Evolutionary conservation across 2,113 vertebrate species (phyloP), one percentile per base, ranked within the genome.

Genomic region (Strix aluco): DNA sequence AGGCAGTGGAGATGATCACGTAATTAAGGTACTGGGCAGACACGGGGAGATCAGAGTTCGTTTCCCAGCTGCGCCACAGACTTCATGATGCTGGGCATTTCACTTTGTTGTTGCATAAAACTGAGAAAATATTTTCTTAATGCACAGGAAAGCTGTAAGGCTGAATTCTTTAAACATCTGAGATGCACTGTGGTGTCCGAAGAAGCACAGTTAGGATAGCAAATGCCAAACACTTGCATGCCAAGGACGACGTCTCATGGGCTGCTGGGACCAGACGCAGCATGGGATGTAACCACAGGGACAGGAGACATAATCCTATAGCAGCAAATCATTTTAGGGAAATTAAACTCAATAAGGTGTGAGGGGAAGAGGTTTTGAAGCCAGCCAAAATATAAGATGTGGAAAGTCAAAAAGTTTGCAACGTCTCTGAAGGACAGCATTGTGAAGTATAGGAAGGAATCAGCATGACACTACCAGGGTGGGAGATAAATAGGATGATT

Each of bases 11-110:
- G 91, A 78, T 36, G 85, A 96, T 91, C 84, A 67, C 2, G 1
- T 83, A 89, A 90, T 81, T 88, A 78, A 91, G 75, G 87, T 27
- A 29, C 67, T 71, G 89, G 93, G 67, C 94, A 96, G 91, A 54
- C 67, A 66, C 1, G 0, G 5, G 51, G 94, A 91, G 78, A 94
- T 82, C 89, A 88, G 70, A 95, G 91, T 86, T 95, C 92, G 94
- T 63, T 55, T 71, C 86, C 67, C 84, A 90, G 70, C 92, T 91
- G 91, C 0, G 0, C 66, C 91, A 91, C 86, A 67, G 58, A 67
- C 74, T 90, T 62, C 70, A 11, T 0, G 1, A 34, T 7, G 38
- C 5, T 69, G 81, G 26, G 62, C 49, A 85, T 62, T 85, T 59
- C 54, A 14, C 83, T 91, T 70, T 8, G 40, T 32, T 58, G 25